Evolutionary conservation across 2,888 invertebrate species (phyloP).

Genomic region (Maniola hyperantus): DNA sequence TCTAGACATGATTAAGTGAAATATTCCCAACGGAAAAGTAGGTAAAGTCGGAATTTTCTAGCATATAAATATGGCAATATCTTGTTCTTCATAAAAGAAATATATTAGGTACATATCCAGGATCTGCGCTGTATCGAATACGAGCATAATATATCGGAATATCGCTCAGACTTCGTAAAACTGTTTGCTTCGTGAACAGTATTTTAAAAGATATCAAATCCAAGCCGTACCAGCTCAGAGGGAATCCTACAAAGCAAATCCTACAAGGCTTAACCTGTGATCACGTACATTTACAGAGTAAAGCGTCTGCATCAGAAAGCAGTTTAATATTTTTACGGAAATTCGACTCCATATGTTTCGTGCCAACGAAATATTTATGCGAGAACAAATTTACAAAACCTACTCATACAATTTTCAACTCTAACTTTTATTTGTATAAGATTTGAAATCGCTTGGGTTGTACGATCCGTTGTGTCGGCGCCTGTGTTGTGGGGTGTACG

Average conservation of each 20-base stretch:
- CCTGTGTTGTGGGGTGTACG: slow-evolving; percentile 32
- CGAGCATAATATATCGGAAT: neutral
- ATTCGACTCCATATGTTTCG: slow-evolving; percentile 39
- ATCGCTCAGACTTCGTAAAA: slow-evolving; percentile 2
- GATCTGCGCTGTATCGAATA: neutral
- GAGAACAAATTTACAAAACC: slow-evolving; percentile 8
- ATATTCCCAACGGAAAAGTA: no score
- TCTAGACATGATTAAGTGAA: no score
- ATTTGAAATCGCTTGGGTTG: slow-evolving; percentile 6
- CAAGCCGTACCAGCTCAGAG: slow-evolving; percentile 4
- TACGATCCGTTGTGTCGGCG: neutral
- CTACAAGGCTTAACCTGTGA: slow-evolving; percentile 27
- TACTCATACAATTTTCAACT: neutral
- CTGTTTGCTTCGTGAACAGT: slow-evolving; percentile 8
- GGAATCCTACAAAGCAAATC: slow-evolving; percentile 3
- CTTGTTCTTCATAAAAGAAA: neutral
- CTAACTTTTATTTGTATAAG: neutral
- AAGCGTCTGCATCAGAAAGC: slow-evolving; percentile 37
- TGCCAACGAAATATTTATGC: slow-evolving; percentile 31
- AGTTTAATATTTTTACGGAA: slow-evolving; percentile 42
- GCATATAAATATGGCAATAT: neutral
- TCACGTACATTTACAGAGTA: slow-evolving; percentile 36
- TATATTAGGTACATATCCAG: slow-evolving; percentile 1
- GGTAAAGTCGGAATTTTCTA: no score
- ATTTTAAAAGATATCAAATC: slow-evolving; percentile 17